A percentile compares a stretch with the other conserved stretches of the same genome.
Conservation (phyloP, 2,113 vertebrate species). For the Scophthalmus maximus region DNA sequence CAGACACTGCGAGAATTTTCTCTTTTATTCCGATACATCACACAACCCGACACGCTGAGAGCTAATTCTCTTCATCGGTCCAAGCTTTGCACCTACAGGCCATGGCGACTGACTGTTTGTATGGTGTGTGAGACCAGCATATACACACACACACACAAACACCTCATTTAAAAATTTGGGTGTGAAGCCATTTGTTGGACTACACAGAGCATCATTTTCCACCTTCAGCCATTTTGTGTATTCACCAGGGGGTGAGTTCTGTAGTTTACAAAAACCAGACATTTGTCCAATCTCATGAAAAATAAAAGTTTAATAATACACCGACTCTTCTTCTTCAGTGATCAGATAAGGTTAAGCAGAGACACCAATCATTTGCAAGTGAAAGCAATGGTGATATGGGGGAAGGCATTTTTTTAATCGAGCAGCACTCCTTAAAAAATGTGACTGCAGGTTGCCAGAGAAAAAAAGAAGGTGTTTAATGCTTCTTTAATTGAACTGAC, state of each 20-base stretch:
- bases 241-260: conserved; percentile 31
- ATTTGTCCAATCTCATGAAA: conserved; percentile 34
- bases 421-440: conserved; percentile 32
- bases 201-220: conserved; percentile 52
- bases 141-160: not conserved
- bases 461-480: conserved; percentile 49
- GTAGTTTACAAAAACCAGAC: conserved; percentile 19
- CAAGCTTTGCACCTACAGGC: too few relatives aligned
- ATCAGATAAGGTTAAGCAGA: conserved; percentile 1
- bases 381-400: not conserved
- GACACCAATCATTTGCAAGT: not conserved
- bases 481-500: conserved; percentile 50
- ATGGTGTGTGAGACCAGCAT: not conserved
- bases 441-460: conserved; percentile 19
- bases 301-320: conserved; percentile 14
- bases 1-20: conserved; percentile 56
- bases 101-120: conserved; percentile 17
- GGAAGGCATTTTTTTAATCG: conserved; percentile 13
- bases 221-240: conserved; percentile 28
- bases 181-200: conserved; percentile 39
- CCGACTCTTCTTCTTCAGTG: not conserved
- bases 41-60: conserved; percentile 34
- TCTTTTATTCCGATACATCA: conserved; percentile 59
- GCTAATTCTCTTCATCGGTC: conserved; percentile 49
- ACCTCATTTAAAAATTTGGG: conserved; percentile 39